A percentile compares a stretch with the other conserved stretches of the same genome.
phyloP scores from a whole-genome alignment of 1,140 invertebrate genomes.

The Lerema accius region DNA sequence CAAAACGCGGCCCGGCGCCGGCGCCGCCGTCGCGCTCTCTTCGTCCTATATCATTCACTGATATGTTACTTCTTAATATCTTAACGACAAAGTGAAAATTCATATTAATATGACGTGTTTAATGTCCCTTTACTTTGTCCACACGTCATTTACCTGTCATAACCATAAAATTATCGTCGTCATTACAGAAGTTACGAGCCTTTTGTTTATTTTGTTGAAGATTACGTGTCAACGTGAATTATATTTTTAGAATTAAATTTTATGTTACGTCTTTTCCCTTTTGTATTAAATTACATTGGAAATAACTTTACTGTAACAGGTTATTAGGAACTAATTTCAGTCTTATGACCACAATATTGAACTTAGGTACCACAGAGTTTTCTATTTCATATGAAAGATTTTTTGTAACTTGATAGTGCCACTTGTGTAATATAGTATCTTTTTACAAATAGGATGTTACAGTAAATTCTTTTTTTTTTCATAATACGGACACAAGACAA shows the following conservation, averaged over 20 bases:
- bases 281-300: too few species aligned
- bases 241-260: not conserved
- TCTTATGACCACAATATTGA: too few species aligned
- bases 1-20: constrained; percentile 58
- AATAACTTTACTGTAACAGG: not conserved
- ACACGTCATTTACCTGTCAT: constrained; percentile 66
- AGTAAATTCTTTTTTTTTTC: too few species aligned
- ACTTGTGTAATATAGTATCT: too few species aligned
- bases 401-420: too few species aligned
- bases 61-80: constrained; percentile 59
- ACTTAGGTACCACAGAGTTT: too few species aligned
- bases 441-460: too few species aligned
- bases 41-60: constrained; percentile 55
- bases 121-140: constrained; percentile 56
- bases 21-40: constrained; percentile 49
- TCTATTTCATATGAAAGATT: too few species aligned
- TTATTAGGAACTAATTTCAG: too few species aligned
- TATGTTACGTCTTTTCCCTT: too few species aligned
- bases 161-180: constrained; percentile 57
- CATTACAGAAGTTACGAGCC: constrained; percentile 7
- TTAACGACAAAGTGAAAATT: constrained; percentile 69
- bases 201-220: constrained; percentile 20
- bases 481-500: too few species aligned
- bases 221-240: not conserved
- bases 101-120: constrained; percentile 72